phyloP scores from a whole-genome alignment of 2,888 invertebrate species.

The Meghimatium bilineatum region DNA sequence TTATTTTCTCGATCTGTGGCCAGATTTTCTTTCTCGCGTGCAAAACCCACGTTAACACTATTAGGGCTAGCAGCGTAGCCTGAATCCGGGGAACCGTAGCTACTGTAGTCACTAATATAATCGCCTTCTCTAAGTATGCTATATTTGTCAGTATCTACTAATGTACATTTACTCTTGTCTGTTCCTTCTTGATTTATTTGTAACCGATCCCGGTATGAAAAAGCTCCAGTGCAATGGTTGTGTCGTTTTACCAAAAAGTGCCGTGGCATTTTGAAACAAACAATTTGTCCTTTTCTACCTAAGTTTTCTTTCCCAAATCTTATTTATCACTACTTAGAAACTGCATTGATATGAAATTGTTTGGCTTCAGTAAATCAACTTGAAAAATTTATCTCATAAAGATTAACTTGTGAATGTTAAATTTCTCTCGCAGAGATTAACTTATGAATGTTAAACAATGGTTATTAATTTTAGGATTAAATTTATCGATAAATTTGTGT shows the following conservation, averaged over 20 bases:
- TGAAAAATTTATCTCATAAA: no score
- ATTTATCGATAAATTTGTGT: no score
- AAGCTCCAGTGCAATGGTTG: slow-evolving; percentile 54
- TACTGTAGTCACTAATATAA: slow-evolving; percentile 49
- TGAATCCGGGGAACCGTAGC: slow-evolving; percentile 73
- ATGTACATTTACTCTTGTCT: slow-evolving; percentile 37
- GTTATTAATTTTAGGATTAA: no score
- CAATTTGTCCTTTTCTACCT: no score
- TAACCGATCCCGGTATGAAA: background rate
- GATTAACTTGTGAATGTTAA: no score
- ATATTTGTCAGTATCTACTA: slow-evolving; percentile 27
- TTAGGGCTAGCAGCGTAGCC: slow-evolving; percentile 72
- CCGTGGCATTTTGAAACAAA: slow-evolving; percentile 76
- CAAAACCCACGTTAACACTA: slow-evolving; percentile 22
- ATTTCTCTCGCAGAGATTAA: no score
- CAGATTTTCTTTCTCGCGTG: slow-evolving; percentile 38
- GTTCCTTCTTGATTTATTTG: slow-evolving; percentile 57
- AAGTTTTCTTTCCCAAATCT: no score
- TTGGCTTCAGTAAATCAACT: no score
- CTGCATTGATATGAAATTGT: no score
- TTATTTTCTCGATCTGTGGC: slow-evolving; percentile 12
- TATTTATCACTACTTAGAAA: no score
- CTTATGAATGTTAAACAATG: no score
- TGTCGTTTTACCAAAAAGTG: slow-evolving; percentile 77
- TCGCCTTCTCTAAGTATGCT: slow-evolving; percentile 27